Conservation (phyloP, 2,797 vertebrate species). For the Neosilurus mollespiculum region DNA sequence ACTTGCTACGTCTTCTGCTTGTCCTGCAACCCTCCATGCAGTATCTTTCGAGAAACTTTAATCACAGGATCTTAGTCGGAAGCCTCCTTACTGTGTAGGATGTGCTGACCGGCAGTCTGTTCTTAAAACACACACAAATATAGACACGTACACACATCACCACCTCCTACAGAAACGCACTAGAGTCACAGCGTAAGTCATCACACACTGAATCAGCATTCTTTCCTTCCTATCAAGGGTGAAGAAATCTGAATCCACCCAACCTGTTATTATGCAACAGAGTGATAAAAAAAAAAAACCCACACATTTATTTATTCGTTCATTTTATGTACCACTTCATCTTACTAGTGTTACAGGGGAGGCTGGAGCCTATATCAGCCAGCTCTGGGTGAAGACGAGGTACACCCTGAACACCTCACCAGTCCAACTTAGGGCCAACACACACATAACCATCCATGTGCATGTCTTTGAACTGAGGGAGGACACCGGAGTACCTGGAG, state of each 20-base stretch:
- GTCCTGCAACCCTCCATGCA: not conserved
- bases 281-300: not conserved
- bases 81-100: conserved; percentile 45
- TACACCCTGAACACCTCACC: too few relatives aligned
- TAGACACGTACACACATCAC: conserved; percentile 11
- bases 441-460: too few relatives aligned
- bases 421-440: too few relatives aligned
- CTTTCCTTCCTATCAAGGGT: not conserved
- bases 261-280: conserved; percentile 21
- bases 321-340: too few relatives aligned
- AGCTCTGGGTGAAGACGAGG: too few relatives aligned
- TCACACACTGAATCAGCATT: conserved; percentile 16
- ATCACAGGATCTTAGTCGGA: conserved; percentile 53
- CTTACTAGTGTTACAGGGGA: too few relatives aligned
- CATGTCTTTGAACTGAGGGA: too few relatives aligned
- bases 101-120: conserved; percentile 34
- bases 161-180: conserved; percentile 24
- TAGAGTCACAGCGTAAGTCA: not conserved
- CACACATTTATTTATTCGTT: not conserved
- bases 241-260: conserved; percentile 14
- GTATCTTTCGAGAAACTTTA: conserved; percentile 49
- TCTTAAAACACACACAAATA: conserved; percentile 26
- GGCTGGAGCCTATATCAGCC: too few relatives aligned
- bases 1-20: not conserved
- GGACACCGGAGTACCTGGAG: too few relatives aligned